Evolutionary conservation across 2,888 invertebrate species (phyloP), one percentile per base, ranked within the genome.

Genomic region (Euproctis similis): DNA sequence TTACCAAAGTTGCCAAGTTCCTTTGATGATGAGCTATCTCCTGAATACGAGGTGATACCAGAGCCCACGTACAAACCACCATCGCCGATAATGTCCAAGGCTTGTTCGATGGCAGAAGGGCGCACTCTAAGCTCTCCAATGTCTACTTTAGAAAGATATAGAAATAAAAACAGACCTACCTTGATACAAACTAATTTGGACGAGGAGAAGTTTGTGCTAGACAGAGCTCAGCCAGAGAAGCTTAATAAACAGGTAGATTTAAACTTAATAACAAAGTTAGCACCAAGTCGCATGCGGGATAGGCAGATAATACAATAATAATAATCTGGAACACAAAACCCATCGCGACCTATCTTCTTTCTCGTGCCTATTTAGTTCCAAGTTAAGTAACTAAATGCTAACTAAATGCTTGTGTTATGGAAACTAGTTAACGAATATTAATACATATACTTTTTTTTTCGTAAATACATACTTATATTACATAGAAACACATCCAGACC

Each of bases 191-290:
- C 68, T 0, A 70, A 51, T 26, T 30, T 68, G 27, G 78, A 80
- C 67, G 88, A 94, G 76, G 89, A 90, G 81, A 86, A 93, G 81
- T 87, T 90, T 58, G 88, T 90, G 68, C 81, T 91, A 80, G 89
- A 94, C 80, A 78, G 86, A 40, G 86, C 87, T 34, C 86, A 86
- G 47, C 86, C 86, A 13, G 89, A 89, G 49, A 77, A 70, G 42
- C 69, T 86, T 42, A 81, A 82, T 53, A 85, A 85, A 43, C 84
- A 85, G 75, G 85, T 82, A 10, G 19, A 5, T 7, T 3, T 19
- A n/a, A 19, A 14, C 2, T 13, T 14, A 14, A 6, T 14, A 14
- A 14, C 6, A 4, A 3, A 4, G 6, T 14, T 14, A 14, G 14
- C 3, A 4, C 14, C 14, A n/a, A n/a, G n/a, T n/a, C n/a, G n/a